Evolutionary conservation across 2,797 vertebrate genomes (phyloP).

Genomic region (Enteromius mattozi): DNA sequence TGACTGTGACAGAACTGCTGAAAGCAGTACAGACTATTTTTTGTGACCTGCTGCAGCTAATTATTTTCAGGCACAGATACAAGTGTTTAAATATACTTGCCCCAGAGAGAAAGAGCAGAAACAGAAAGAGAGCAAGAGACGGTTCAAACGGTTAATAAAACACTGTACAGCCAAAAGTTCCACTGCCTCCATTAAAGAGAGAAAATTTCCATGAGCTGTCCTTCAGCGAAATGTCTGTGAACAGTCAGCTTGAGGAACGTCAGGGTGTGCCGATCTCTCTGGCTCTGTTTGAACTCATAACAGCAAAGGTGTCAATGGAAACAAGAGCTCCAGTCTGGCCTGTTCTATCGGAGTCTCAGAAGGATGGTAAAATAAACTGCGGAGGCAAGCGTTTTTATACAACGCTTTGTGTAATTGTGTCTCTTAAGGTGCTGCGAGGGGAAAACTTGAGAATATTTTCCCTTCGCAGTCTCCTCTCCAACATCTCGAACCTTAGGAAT

Average conservation of each 20-base stretch:
- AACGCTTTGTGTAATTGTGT: conserved; percentile 11
- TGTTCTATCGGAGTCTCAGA: conserved; percentile 36
- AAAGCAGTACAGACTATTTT: conserved; percentile 44
- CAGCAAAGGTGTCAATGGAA: conserved; percentile 44
- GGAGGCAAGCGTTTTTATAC: conserved; percentile 19
- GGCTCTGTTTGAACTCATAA: conserved; percentile 48
- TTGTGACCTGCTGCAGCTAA: conserved; percentile 40
- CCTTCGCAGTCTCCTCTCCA: conserved; percentile 35
- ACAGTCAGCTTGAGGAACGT: conserved; percentile 51
- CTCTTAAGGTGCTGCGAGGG: conserved; percentile 22
- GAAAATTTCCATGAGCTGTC: conserved; percentile 60
- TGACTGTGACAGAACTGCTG: conserved; percentile 18
- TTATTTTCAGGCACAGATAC: conserved; percentile 45
- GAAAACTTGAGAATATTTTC: conserved; percentile 41
- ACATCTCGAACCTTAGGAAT: background rate
- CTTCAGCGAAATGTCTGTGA: conserved; percentile 47
- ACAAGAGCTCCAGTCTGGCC: conserved; percentile 42
- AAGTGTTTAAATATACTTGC: conserved; percentile 36
- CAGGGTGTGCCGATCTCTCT: conserved; percentile 57
- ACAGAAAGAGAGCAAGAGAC: background rate
- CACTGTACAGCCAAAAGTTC: conserved; percentile 28
- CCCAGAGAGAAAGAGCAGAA: conserved; percentile 21
- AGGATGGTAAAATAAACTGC: conserved; percentile 40
- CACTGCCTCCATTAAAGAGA: conserved; percentile 45
- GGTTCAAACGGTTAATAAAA: conserved; percentile 43